Conservation (phyloP, 1,140 invertebrate species). For the Ceratosolen fusciceps region DNA sequence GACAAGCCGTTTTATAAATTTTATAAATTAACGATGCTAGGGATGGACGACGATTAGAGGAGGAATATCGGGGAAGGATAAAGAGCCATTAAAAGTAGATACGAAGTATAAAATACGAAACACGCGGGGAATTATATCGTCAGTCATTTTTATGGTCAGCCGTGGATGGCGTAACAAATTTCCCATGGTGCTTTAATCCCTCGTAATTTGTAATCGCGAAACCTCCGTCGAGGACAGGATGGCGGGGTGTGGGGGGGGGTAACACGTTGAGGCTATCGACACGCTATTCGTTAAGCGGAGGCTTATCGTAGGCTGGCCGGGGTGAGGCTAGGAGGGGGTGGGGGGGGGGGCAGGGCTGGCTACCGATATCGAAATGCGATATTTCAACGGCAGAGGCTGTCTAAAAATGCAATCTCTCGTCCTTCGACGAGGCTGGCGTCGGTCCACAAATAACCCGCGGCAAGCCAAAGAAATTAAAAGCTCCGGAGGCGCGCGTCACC, state of each 20-base stretch:
- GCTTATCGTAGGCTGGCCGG: too few relatives aligned
- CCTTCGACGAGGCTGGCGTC: background rate
- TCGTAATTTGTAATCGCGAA: background rate
- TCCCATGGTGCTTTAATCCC: background rate
- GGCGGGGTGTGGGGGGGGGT: too few relatives aligned
- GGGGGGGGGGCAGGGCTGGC: background rate
- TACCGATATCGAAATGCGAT: conserved; percentile 20
- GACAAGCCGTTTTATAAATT: too few relatives aligned
- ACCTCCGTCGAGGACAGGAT: background rate
- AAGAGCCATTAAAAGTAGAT: too few relatives aligned
- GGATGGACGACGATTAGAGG: too few relatives aligned
- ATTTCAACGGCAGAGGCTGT: conserved; percentile 9
- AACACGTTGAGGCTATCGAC: background rate
- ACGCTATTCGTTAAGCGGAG: background rate
- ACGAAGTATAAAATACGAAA: too few relatives aligned
- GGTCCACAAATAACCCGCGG: conserved; percentile 5
- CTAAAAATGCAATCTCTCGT: background rate
- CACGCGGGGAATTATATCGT: background rate
- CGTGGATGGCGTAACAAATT: too few relatives aligned
- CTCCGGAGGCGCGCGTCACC: background rate
- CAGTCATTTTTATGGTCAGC: background rate
- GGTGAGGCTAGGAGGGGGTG: too few relatives aligned
- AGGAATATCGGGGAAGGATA: too few relatives aligned
- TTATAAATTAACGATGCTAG: too few relatives aligned
- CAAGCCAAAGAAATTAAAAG: conserved; percentile 25